These are phyloP conservation scores for Corythornis vintsioides DNA, from an alignment of 2,113 vertebrate genomes.

Conservation along the genomic window DNA sequence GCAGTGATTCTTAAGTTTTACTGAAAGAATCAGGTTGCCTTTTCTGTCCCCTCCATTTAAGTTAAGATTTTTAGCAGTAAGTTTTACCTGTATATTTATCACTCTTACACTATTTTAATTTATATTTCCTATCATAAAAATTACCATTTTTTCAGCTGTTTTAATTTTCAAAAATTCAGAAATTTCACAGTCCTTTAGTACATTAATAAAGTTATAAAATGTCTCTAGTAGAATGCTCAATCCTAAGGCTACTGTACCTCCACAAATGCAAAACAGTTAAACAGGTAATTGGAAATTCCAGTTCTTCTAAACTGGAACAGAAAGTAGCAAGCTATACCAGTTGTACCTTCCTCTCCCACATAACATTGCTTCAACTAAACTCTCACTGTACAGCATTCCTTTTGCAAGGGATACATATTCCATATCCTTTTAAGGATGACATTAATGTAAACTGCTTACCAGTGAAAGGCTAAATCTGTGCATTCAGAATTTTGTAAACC, in stretches of 20 bases:
- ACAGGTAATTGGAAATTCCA: not conserved
- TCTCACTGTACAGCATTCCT: not conserved
- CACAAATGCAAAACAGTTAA: not conserved
- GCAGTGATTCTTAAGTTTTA: not conserved
- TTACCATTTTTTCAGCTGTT: not conserved
- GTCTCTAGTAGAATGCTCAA: not conserved
- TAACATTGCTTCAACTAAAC: not conserved
- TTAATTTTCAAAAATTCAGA: not conserved
- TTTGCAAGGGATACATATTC: not conserved
- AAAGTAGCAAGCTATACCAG: not conserved
- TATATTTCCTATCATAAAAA: not conserved
- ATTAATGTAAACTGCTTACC: not conserved
- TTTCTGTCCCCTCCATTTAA: not conserved
- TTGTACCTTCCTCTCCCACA: not conserved
- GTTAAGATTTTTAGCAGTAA: not conserved
- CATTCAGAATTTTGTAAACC: not conserved
- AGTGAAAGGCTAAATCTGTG: not conserved
- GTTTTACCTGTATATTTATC: not conserved
- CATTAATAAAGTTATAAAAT: not conserved
- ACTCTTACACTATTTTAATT: not conserved
- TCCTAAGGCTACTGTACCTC: not conserved
- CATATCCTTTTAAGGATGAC: not conserved
- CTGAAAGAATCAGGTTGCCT: not conserved
- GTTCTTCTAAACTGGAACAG: not conserved
- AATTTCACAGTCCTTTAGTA: not conserved